These are phyloP conservation scores for Rapana venosa DNA, from an alignment of 2,888 invertebrate species.

Conservation along the genomic window DNA sequence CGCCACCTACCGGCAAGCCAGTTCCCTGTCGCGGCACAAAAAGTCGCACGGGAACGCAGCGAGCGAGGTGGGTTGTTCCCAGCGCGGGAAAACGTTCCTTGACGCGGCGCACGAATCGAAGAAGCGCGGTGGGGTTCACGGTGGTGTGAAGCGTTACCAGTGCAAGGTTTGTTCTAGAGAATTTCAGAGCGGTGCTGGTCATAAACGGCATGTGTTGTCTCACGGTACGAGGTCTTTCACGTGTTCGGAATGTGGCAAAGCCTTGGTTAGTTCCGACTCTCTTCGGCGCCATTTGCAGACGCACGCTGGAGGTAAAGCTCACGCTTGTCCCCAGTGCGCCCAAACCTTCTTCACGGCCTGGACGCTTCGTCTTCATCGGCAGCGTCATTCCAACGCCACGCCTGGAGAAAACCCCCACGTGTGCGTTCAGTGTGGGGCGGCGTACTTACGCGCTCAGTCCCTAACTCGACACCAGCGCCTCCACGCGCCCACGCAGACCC, in stretches of 20 bases:
- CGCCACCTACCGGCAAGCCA: conserved; percentile 24
- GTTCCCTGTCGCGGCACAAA: conserved; percentile 31
- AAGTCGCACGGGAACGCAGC: background rate
- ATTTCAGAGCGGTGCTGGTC: background rate
- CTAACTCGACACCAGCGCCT: conserved; percentile 16
- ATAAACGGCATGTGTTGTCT: background rate
- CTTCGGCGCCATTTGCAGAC: background rate
- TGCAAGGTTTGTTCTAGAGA: background rate
- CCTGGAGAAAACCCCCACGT: background rate
- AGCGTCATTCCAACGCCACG: background rate
- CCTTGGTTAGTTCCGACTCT: background rate
- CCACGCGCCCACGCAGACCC: background rate
- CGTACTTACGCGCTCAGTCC: conserved; percentile 12
- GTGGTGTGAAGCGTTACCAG: background rate
- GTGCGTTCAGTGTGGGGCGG: conserved; percentile 11
- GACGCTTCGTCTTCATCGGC: conserved; percentile 1
- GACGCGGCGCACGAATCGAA: conserved; percentile 12
- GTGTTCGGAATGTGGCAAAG: background rate
- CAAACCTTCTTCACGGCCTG: background rate
- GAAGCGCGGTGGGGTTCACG: background rate
- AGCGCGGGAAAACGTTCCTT: conserved; percentile 18
- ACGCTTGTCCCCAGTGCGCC: background rate
- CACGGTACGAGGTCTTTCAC: background rate
- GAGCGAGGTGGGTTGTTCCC: background rate
- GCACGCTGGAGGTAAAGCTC: background rate